Evolutionary conservation across 2,797 vertebrate genomes (phyloP), one percentile per base, ranked within the genome.

Genomic region (Scolopax bukidnonensis): DNA sequence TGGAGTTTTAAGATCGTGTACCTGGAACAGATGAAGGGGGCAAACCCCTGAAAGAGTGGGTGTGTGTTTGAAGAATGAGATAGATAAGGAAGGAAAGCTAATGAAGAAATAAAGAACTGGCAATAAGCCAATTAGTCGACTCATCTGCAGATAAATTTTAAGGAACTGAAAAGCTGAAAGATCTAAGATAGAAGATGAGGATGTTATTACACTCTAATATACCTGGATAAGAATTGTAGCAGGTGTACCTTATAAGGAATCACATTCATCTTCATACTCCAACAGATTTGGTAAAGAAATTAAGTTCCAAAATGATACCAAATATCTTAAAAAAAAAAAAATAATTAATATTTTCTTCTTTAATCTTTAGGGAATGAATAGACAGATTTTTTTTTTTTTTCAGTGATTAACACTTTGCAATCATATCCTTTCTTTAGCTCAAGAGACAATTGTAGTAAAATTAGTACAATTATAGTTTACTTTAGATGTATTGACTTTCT

Each of bases 301-400:
- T 1, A 67, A 85, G 74, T 56, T 63, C 36, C 13, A 68, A 85
- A 84, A 15, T 54, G 74, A 73, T 21, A 40, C 6, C 11, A 36
- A 41, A 4, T 76, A 33, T 57, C 13, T 32, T n/a, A 60, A 69
- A 87, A 74, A 43, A 25, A 36, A 36, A 36, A 36, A 36, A 36
- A 36, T 7, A 36, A 8, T 2, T 1, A 36, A 20, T 9, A 56
- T 16, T 4, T 0, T 41, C 3, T 10, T 51, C n/a, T 51, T 88
- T 74, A 59, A 53, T 70, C 5, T 16, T 83, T 53, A 69, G 18
- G 13, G 69, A 59, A 56, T 19, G 11, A 60, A 65, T 32, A 80
- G 13, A 36, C 17, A 11, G 5, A 16, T 33, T 77, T 12, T 82
- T 82, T 27, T 32, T 89, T 15, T 89, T 86, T 86, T 74, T 8